These are phyloP conservation scores for Rattus rattus DNA, from an alignment of 2,113 vertebrate species.

Conservation along the genomic window DNA sequence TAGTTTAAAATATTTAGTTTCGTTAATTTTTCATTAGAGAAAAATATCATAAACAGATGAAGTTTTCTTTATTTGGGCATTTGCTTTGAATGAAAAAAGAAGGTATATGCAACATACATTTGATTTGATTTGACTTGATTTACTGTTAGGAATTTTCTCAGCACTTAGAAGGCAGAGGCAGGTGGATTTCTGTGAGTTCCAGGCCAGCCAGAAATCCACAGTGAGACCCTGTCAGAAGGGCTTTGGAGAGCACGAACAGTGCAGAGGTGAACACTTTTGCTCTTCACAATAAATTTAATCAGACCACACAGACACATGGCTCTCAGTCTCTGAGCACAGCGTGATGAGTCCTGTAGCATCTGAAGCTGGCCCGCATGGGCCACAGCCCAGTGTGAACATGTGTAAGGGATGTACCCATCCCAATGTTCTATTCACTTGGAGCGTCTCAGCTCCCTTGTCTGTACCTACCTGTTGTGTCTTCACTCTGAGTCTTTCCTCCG, in stretches of 20 bases:
- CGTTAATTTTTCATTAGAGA: constrained; percentile 55
- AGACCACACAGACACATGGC: too few relatives aligned
- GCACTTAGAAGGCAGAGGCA: not conserved
- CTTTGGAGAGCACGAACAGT: not conserved
- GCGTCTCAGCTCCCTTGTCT: not conserved
- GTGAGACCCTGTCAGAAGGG: not conserved
- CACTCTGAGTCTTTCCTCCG: not conserved
- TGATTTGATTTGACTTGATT: not conserved
- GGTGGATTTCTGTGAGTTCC: not conserved
- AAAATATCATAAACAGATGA: not conserved
- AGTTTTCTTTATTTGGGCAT: constrained; percentile 26
- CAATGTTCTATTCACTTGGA: not conserved
- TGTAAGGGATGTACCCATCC: not conserved
- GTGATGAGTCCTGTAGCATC: not conserved
- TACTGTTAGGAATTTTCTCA: not conserved
- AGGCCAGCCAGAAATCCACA: not conserved
- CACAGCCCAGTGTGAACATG: not conserved
- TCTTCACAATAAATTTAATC: not conserved
- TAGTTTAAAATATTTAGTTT: constrained; percentile 2
- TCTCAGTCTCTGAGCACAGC: not conserved
- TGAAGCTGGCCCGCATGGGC: not conserved
- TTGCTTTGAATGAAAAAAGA: constrained; percentile 20
- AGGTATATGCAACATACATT: not conserved
- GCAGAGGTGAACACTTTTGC: not conserved
- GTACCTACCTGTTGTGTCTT: not conserved